phyloP scores from a whole-genome alignment of 2,888 invertebrate genomes.

The Altica lythri region DNA sequence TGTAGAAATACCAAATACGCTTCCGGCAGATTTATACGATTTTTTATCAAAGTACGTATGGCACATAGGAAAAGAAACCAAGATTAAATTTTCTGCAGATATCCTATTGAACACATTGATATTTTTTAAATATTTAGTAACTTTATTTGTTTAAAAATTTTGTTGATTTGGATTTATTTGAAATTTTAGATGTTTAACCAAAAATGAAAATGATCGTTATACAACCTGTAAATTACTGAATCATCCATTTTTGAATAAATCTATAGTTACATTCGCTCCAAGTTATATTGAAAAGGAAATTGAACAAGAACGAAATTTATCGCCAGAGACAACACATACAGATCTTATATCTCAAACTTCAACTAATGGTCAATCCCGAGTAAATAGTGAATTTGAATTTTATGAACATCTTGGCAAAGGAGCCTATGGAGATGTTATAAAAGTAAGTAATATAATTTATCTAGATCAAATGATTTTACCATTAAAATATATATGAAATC shows the following conservation, averaged over 20 bases:
- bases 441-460: conserved; percentile 69
- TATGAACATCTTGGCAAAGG: conserved; percentile 88
- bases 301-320: conserved; percentile 35
- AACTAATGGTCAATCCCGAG: conserved; percentile 67
- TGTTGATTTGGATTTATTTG: background rate
- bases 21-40: conserved; percentile 69
- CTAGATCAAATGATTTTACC: no score
- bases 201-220: conserved; percentile 73
- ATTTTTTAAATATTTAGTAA: background rate
- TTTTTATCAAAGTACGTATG: conserved; percentile 76
- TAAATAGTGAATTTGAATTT: conserved; percentile 80
- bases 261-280: conserved; percentile 58
- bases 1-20: conserved; percentile 64
- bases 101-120: background rate
- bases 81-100: no score
- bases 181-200: conserved; percentile 66
- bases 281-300: conserved; percentile 49
- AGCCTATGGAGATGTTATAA: conserved; percentile 94
- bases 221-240: conserved; percentile 76
- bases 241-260: conserved; percentile 68
- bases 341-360: conserved; percentile 37
- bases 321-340: conserved; percentile 52
- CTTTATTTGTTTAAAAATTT: background rate
- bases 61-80: no score
- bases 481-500: background rate